Evolutionary conservation across 2,888 invertebrate species (phyloP), one percentile per base, ranked within the genome.

Genomic region (Thymelicus lineola): DNA sequence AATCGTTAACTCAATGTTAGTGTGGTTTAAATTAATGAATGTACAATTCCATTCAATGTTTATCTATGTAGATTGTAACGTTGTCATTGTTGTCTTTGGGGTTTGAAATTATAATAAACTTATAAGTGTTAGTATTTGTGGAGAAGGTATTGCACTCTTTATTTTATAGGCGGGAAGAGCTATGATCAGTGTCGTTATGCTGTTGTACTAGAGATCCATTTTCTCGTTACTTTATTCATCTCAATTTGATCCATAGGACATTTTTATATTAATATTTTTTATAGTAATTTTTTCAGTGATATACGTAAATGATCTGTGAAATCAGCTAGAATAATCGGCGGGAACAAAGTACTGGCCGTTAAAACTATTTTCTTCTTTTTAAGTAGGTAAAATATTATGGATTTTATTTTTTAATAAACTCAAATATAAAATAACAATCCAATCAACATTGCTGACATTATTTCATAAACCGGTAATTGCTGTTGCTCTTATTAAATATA

Each of bases 311-410:
- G 38, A 38, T 63, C 38, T 53, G 50, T 63, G 48, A 63, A 15
- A 50, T 63, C 38, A 17, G 35, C 12, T 63, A 63, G 50, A 48
- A 15, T 63, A 63, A 38, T 50, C 35, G 38, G 38, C 38, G 15
- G 50, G 50, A 38, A 63, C 50, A 63, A 38, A 58, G 58, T 61
- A 46, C 61, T 9, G 28, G 61, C 46, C 28, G 28, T n/a, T 45
- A 60, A 45, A 36, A 20, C 1, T 38, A 36, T 58, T 59, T 42
- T 59, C 17, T 38, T 35, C 38, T 42, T 17, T 42, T 10, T 42
- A 42, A 42, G 42, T 42, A 42, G 12, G 10, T 3, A 42, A 7
- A 38, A 17, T 60, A 45, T 60, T n/a, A n/a, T n/a, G n/a, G n/a
- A n/a, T n/a, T 60, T 60, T 45, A 12, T 15, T 45, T 45, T 59